These are phyloP conservation scores for Sphecodes monilicornis DNA, from an alignment of 2,888 invertebrate genomes.

Conservation along the genomic window DNA sequence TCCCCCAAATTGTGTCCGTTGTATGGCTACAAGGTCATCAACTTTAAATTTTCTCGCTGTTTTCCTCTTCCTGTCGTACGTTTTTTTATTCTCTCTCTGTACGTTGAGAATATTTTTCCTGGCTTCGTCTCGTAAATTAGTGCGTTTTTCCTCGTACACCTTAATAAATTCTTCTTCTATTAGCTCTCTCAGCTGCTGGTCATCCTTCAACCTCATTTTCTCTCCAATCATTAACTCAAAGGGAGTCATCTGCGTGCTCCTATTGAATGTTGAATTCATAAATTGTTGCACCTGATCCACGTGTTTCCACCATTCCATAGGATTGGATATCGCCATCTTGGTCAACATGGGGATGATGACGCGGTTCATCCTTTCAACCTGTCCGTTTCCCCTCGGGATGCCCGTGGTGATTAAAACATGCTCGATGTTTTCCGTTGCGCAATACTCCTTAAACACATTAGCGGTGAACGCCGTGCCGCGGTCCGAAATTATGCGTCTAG, in stretches of 20 bases:
- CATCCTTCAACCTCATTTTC: constrained; percentile 1
- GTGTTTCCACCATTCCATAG: no score
- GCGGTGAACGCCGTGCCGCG: neutral
- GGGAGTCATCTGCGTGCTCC: no score
- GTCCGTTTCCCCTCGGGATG: neutral
- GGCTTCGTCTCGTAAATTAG: neutral
- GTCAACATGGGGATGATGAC: no score
- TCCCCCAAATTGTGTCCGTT: no score
- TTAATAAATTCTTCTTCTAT: constrained; percentile 1
- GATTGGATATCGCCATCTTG: no score
- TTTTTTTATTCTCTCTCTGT: neutral
- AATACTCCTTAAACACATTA: neutral
- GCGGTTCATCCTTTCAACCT: neutral
- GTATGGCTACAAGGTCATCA: neutral
- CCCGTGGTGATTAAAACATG: neutral
- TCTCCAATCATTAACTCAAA: neutral
- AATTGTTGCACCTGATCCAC: no score
- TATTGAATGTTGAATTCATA: no score
- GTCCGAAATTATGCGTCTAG: neutral
- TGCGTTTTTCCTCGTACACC: neutral
- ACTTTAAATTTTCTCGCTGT: neutral
- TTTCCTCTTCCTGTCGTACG: neutral
- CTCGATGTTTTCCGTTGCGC: neutral
- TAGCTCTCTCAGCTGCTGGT: neutral
- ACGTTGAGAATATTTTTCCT: neutral